Evolutionary conservation across 2,797 vertebrate species (phyloP).

Genomic region (Siniperca obscura): DNA sequence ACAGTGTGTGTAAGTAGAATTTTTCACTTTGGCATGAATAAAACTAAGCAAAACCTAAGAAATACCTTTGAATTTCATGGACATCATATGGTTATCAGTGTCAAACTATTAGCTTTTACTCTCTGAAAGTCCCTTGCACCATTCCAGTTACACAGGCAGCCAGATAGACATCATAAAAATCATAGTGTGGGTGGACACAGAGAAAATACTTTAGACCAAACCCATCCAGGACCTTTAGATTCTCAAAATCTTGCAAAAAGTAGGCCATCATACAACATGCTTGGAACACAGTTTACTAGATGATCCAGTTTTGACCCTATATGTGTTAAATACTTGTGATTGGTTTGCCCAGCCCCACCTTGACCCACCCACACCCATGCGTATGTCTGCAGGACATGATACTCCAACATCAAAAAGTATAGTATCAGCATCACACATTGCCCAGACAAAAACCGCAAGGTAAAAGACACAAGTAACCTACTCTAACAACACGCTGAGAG

Average conservation of each 20-base stretch:
- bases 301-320: neutral
- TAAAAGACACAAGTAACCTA: neutral
- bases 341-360: neutral
- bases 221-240: neutral
- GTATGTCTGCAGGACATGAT: neutral
- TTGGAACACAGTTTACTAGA: neutral
- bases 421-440: neutral
- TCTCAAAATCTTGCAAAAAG: slow-evolving; percentile 6
- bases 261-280: neutral
- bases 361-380: neutral
- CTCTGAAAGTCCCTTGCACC: slow-evolving; percentile 11
- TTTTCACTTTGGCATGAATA: slow-evolving; percentile 13
- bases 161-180: slow-evolving; percentile 1
- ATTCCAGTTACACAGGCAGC: slow-evolving; percentile 14
- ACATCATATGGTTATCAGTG: slow-evolving; percentile 29
- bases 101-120: slow-evolving; percentile 36
- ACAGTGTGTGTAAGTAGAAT: neutral
- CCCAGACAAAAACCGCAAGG: neutral
- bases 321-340: neutral
- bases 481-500: neutral
- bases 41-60: slow-evolving; percentile 23
- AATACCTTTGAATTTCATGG: slow-evolving; percentile 17
- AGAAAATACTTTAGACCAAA: slow-evolving; percentile 27
- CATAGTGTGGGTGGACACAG: slow-evolving; percentile 25
- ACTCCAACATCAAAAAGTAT: neutral